Base-by-base conservation (phyloP, 2,888 invertebrate genomes). In the Acleris cristana region DNA sequence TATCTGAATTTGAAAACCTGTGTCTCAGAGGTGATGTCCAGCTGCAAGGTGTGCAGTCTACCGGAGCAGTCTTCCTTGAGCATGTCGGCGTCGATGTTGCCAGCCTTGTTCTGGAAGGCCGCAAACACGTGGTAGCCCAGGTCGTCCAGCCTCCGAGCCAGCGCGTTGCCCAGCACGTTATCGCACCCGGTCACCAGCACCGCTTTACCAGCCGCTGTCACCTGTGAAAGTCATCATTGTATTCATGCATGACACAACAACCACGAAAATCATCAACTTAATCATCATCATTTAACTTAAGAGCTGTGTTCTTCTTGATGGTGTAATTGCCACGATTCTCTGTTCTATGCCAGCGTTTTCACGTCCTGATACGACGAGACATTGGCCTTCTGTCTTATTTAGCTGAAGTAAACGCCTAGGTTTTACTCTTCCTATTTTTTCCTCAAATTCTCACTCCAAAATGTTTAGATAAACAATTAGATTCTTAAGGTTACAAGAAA, bases 91-190 rank as follows among this genome's bases (percentile, higher is more conserved):
- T 95, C 95, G 65, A 95, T 94, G 70, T 94, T 95, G 10, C 95
- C 95, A 1, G 94, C 93, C 77, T 95, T 94, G 78, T 91, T 95
- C 75, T 94, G 94, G 85, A 97, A 97, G 70, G 96, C 97, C 62
- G 98, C 98, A 82, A 97, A 97, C n/a, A 97, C 96, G 54, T 97
- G 96, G 84, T 97, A 97, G 44, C 98, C 97, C 82, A 96, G 92
- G 81, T 96, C 96, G 78, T 97, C 97, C 64, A 97, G 92, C 76
- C 95, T 95, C 74, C 96, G 94, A n/a, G 97, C 97, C 78, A 97
- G 89, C 64, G 95, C 94, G 78, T 94, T 95, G 62, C 96, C 96
- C 64, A 96, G 93, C 49, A 95, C 94, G 57, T 96, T 95, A 85
- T 97, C 97, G 84, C 97, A 97, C 65, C 97, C 97, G 12, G 97